Evolutionary conservation across 2,888 invertebrate species (phyloP).

Genomic region (Callimorpha dominula): DNA sequence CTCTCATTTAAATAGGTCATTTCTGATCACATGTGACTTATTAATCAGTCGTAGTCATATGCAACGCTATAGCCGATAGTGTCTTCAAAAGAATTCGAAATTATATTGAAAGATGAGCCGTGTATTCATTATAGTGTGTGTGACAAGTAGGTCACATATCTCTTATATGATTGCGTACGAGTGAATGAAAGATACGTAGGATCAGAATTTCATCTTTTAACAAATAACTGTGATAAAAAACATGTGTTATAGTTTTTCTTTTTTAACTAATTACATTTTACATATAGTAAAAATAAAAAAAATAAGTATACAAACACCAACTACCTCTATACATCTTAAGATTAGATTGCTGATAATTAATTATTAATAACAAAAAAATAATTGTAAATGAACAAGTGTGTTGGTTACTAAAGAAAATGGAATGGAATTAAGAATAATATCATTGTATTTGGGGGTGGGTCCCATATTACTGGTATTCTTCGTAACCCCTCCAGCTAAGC

Average conservation of each 20-base stretch:
- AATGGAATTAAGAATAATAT: too few species aligned
- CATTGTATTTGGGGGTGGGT: too few species aligned
- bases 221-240: not conserved
- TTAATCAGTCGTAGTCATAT: not conserved
- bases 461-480: too few species aligned
- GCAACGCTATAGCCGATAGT: not conserved
- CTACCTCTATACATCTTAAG: too few species aligned
- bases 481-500: too few species aligned
- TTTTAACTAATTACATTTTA: not conserved
- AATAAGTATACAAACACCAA: too few species aligned
- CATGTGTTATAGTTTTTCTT: not conserved
- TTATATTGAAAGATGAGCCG: not conserved
- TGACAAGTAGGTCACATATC: not conserved
- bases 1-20: constrained; percentile 26
- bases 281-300: not conserved
- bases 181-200: not conserved
- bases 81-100: not conserved
- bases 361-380: too few species aligned
- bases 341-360: too few species aligned
- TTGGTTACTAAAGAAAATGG: too few species aligned
- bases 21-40: constrained; percentile 7
- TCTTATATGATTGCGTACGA: not conserved
- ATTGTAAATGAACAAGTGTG: too few species aligned
- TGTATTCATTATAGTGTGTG: not conserved
- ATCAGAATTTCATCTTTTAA: not conserved